Evolutionary conservation across 1,140 invertebrate species (phyloP).

Genomic region (Ostrea edulis): DNA sequence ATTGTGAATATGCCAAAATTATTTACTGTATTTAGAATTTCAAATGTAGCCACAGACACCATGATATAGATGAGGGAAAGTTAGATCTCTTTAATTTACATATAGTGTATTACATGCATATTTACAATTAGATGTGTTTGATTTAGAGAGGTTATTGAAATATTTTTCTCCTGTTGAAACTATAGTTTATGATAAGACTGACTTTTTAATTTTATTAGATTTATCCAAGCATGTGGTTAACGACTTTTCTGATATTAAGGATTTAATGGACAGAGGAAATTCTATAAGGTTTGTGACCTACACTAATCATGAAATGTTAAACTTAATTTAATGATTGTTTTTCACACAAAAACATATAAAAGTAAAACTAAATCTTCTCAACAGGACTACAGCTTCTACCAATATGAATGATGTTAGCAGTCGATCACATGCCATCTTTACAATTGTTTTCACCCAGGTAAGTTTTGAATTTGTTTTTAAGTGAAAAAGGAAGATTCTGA

Average conservation of each 20-base stretch:
- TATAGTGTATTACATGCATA: too few relatives aligned
- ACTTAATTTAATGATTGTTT: too few relatives aligned
- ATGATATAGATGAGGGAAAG: too few relatives aligned
- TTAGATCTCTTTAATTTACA: too few relatives aligned
- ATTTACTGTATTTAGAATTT: too few relatives aligned
- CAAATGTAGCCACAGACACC: too few relatives aligned
- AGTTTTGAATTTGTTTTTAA: constrained; percentile 33
- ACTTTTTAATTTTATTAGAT: constrained; percentile 65
- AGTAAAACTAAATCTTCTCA: not conserved
- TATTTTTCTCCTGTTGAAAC: too few relatives aligned
- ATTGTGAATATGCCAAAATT: not conserved
- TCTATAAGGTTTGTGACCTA: constrained; percentile 64
- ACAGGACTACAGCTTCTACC: constrained; percentile 83
- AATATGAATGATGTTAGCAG: constrained; percentile 85
- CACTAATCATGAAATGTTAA: too few relatives aligned
- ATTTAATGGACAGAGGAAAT: constrained; percentile 80
- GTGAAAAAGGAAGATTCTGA: not conserved
- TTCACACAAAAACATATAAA: too few relatives aligned
- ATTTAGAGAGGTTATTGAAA: too few relatives aligned
- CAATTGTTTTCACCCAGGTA: constrained; percentile 83
- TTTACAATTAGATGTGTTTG: too few relatives aligned
- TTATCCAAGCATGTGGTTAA: constrained; percentile 80
- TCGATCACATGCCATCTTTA: constrained; percentile 84
- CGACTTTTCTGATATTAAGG: constrained; percentile 81
- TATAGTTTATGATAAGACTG: too few relatives aligned